phyloP scores from a whole-genome alignment of 1,140 invertebrate species.

The Pseudomyrmex dendroicus region DNA sequence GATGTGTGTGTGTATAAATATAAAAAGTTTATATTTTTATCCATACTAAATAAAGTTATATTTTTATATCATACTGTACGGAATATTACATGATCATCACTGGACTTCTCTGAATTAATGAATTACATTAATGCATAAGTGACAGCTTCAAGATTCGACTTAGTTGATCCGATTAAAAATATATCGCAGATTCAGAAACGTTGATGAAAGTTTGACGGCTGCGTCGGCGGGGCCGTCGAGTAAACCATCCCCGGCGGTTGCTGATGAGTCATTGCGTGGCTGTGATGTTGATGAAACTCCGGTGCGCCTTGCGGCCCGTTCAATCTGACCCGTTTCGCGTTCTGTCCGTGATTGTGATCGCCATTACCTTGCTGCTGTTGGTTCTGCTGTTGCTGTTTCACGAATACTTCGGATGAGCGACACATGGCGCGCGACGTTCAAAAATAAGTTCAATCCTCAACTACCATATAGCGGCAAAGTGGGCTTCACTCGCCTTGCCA shows the following conservation, averaged over 20 bases:
- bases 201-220: constrained; percentile 84
- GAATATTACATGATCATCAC: constrained; percentile 69
- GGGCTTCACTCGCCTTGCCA: constrained; percentile 34
- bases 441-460: constrained; percentile 52
- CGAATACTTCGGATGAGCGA: constrained; percentile 49
- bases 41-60: too few species aligned
- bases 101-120: constrained; percentile 54
- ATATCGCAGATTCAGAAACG: constrained; percentile 76
- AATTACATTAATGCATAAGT: constrained; percentile 62
- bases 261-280: constrained; percentile 83
- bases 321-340: constrained; percentile 85
- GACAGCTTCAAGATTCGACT: constrained; percentile 45
- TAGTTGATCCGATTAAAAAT: constrained; percentile 11
- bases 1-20: constrained; percentile 29
- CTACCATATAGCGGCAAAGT: constrained; percentile 51
- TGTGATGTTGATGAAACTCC: constrained; percentile 84
- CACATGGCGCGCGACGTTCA: constrained; percentile 10
- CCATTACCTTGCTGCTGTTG: constrained; percentile 84
- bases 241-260: constrained; percentile 84
- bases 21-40: constrained; percentile 22
- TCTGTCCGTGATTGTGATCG: constrained; percentile 85
- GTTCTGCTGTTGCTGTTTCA: constrained; percentile 81
- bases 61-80: constrained; percentile 59
- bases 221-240: constrained; percentile 82
- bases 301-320: constrained; percentile 85